phyloP scores from a whole-genome alignment of 2,888 invertebrate species.

The Drosophila hawaiiensis region DNA sequence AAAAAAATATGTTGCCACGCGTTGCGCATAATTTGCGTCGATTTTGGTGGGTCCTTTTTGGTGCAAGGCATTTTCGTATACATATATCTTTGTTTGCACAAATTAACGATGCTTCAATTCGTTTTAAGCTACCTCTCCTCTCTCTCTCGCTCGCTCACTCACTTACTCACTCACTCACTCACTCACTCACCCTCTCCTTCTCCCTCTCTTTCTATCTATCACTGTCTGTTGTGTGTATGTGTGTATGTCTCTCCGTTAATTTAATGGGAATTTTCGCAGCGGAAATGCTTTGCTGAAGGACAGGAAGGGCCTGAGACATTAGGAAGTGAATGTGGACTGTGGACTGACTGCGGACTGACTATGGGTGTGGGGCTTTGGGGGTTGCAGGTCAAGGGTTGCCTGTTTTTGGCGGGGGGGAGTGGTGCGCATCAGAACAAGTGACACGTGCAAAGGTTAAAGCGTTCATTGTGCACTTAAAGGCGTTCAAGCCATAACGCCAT shows the following conservation, averaged over 20 bases:
- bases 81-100: constrained; percentile 69
- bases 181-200: constrained; percentile 29
- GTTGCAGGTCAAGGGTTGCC: not conserved
- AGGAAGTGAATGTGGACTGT: not conserved
- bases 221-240: constrained; percentile 17
- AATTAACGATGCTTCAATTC: constrained; percentile 72
- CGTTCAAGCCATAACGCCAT: constrained; percentile 56
- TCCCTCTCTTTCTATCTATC: constrained; percentile 11
- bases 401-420: not conserved
- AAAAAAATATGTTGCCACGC: constrained; percentile 31
- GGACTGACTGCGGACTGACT: too few relatives aligned
- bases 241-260: constrained; percentile 57
- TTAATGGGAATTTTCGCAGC: constrained; percentile 77
- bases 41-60: constrained; percentile 32
- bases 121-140: constrained; percentile 27
- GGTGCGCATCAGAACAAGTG: constrained; percentile 16
- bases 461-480: constrained; percentile 65
- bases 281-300: constrained; percentile 62
- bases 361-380: too few relatives aligned
- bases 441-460: constrained; percentile 73
- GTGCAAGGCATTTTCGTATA: constrained; percentile 33
- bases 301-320: constrained; percentile 46
- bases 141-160: constrained; percentile 21
- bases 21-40: constrained; percentile 63
- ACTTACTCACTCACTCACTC: constrained; percentile 14